Evolutionary conservation across 2,888 invertebrate genomes (phyloP), one percentile per base, ranked within the genome.

Genomic region (Coelopa pilipes): DNA sequence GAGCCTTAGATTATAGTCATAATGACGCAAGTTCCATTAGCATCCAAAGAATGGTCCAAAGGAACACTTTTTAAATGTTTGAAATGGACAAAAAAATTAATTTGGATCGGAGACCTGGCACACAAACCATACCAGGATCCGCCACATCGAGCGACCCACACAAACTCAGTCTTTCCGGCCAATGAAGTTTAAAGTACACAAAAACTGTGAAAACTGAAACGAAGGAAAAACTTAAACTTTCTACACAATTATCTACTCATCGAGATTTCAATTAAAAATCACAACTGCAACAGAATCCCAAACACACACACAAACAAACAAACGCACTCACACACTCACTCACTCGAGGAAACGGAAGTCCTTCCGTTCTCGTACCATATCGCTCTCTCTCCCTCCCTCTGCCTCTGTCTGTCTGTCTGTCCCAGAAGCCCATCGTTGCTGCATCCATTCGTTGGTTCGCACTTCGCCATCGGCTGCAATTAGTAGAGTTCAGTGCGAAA

Each of bases 401-500:
- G n/a, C n/a, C n/a, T n/a, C n/a, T n/a, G n/a, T n/a, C n/a, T n/a
- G n/a, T n/a, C n/a, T n/a, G n/a, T n/a, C n/a, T 53, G 3, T 13
- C 53, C 3, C 3, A 53, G 53, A 11, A 53, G 2, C 15, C 53
- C 13, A 15, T 53, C 53, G 53, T 53, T 53, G 53, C 53, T 15
- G 53, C 13, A 15, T 15, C 5, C 13, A 15, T 53, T 62, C 62
- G n/a, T 62, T n/a, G 50, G 49, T 49, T 21, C 24, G 49, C 66
- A 66, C 66, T 66, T 50, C 19, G 66, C 66, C 66, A 66, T 49
- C 66, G 66, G 66, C 66, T 66, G 66, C 66, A 66, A 66, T 66
- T 66, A 66, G 66, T 66, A 50, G 19, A 17, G 21, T 50, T 66
- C 21, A 66, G 50, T 66, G 66, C 49, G 66, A 66, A 66, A 66